Evolutionary conservation across 2,113 vertebrate genomes (phyloP).

Genomic region (Ceyx melanurus): DNA sequence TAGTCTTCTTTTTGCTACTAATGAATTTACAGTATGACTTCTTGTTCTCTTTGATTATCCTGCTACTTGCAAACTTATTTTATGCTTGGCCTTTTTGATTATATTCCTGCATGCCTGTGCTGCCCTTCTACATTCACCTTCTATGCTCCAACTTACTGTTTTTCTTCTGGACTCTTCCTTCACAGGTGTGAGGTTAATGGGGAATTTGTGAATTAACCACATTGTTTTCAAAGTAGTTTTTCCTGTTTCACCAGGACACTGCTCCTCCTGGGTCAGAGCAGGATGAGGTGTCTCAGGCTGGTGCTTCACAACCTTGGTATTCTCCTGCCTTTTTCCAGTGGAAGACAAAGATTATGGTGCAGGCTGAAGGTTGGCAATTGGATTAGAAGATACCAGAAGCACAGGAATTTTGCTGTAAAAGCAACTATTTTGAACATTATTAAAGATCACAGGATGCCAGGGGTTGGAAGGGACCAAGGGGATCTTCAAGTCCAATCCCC

Average conservation of each 20-base stretch:
- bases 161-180: neutral
- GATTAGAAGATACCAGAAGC: neutral
- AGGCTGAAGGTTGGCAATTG: neutral
- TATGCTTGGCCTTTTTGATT: neutral
- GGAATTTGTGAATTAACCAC: neutral
- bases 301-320: neutral
- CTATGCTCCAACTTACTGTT: neutral
- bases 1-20: constrained; percentile 24
- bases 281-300: neutral
- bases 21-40: constrained; percentile 44
- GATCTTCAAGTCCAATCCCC: no score
- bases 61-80: constrained; percentile 5
- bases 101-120: neutral
- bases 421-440: neutral
- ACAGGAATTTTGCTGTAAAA: neutral
- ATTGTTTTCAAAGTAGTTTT: neutral
- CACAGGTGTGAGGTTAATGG: neutral
- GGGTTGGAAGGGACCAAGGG: no score
- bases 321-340: neutral
- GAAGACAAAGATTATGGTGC: neutral
- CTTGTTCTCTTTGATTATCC: constrained; percentile 31
- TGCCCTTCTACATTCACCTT: neutral
- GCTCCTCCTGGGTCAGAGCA: neutral
- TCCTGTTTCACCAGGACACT: neutral
- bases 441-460: neutral